Evolutionary conservation across 2,888 invertebrate genomes (phyloP).

Genomic region (Cerastoderma edule): DNA sequence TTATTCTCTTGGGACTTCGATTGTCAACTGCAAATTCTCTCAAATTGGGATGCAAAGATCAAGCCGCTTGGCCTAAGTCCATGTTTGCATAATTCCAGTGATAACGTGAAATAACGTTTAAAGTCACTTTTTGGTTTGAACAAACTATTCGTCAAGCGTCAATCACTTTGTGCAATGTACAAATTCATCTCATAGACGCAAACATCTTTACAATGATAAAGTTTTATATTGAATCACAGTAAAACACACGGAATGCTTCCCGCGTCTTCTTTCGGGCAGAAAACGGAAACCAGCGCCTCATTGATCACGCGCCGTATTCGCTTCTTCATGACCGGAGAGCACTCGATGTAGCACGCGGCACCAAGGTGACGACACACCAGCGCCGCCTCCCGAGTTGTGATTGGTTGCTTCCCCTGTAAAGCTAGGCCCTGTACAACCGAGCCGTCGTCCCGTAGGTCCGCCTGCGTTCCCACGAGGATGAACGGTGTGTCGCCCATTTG

Average conservation of each 20-base stretch:
- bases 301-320: constrained; percentile 70
- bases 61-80: too few species aligned
- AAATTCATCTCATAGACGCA: too few species aligned
- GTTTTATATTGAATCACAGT: constrained; percentile 28
- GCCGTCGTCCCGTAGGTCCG: constrained; percentile 70
- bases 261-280: constrained; percentile 46
- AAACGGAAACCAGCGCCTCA: constrained; percentile 72
- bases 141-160: too few species aligned
- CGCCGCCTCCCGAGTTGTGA: constrained; percentile 63
- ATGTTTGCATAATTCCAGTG: too few species aligned
- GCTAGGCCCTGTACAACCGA: constrained; percentile 59
- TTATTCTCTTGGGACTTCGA: too few species aligned
- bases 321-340: constrained; percentile 74
- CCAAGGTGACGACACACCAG: constrained; percentile 66
- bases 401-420: constrained; percentile 62
- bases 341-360: constrained; percentile 74
- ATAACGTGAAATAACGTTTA: too few species aligned
- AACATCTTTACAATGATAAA: too few species aligned
- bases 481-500: constrained; percentile 70
- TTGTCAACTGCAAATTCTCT: too few species aligned
- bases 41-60: too few species aligned
- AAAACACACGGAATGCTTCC: constrained; percentile 33
- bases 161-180: too few species aligned
- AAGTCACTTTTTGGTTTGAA: too few species aligned
- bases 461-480: constrained; percentile 73